Evolutionary conservation across 2,797 vertebrate species (phyloP).

Genomic region (Eidolon dupreanum): DNA sequence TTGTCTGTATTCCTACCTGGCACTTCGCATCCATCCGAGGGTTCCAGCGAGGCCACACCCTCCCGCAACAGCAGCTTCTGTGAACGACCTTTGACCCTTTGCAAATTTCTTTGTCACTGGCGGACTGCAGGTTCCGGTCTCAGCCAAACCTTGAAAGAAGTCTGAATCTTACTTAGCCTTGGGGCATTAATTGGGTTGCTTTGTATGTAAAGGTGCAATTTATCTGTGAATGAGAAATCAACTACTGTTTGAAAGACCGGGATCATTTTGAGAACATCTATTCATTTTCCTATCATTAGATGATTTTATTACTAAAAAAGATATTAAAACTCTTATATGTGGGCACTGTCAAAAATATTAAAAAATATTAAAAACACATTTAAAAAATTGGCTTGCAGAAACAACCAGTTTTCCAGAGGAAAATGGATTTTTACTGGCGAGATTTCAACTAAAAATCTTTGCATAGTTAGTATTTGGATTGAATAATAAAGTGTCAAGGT

Average conservation of each 20-base stretch:
- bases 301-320: not conserved
- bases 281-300: not conserved
- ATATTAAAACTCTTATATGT: not conserved
- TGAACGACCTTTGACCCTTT: not conserved
- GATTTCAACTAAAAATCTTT: not conserved
- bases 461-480: not conserved
- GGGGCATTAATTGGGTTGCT: not conserved
- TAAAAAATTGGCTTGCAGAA: not conserved
- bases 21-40: not conserved
- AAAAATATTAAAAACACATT: not conserved
- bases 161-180: not conserved
- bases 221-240: not conserved
- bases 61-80: not conserved
- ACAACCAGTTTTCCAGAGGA: not conserved
- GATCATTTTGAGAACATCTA: not conserved
- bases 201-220: not conserved
- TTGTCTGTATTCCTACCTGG: not conserved
- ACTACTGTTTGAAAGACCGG: not conserved
- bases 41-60: not conserved
- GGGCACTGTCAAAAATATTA: not conserved
- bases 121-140: not conserved
- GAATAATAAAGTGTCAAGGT: not conserved
- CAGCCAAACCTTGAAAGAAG: not conserved
- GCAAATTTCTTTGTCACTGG: not conserved
- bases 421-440: not conserved